These are phyloP conservation scores for Ifrita kowaldi DNA, from an alignment of 2,113 vertebrate species.

Conservation along the genomic window DNA sequence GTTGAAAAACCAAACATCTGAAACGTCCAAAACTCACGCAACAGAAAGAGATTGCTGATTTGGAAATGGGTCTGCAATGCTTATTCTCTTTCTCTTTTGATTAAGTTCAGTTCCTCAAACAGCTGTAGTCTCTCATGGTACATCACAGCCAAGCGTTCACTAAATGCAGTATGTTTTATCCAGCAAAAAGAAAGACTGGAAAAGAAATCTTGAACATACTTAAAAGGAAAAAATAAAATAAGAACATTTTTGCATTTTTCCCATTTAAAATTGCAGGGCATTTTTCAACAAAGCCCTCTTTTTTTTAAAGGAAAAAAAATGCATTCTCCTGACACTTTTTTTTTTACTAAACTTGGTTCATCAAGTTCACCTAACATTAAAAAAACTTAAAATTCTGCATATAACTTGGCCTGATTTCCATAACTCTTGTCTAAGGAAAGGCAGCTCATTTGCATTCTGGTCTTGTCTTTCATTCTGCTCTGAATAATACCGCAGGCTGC, in stretches of 20 bases:
- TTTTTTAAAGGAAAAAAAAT: background rate
- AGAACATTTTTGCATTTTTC: background rate
- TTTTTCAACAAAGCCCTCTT: background rate
- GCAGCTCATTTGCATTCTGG: constrained; percentile 2
- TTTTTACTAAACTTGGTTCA: background rate
- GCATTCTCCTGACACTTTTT: background rate
- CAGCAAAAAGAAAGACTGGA: background rate
- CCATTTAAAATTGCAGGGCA: background rate
- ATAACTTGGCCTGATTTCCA: background rate
- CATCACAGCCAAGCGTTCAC: background rate
- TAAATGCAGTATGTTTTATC: background rate
- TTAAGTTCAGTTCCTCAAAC: background rate
- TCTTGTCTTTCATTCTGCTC: background rate
- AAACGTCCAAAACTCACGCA: background rate
- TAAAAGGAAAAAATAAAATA: background rate
- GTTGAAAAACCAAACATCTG: background rate
- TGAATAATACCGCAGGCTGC: background rate
- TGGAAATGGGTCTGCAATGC: background rate
- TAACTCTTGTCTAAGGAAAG: background rate
- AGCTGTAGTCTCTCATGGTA: background rate
- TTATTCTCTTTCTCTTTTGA: background rate
- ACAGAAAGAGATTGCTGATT: background rate
- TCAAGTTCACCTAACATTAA: background rate
- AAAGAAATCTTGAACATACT: background rate
- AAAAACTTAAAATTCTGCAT: background rate